Conservation (phyloP, 2,113 vertebrate species). For the Galemys pyrenaicus region DNA sequence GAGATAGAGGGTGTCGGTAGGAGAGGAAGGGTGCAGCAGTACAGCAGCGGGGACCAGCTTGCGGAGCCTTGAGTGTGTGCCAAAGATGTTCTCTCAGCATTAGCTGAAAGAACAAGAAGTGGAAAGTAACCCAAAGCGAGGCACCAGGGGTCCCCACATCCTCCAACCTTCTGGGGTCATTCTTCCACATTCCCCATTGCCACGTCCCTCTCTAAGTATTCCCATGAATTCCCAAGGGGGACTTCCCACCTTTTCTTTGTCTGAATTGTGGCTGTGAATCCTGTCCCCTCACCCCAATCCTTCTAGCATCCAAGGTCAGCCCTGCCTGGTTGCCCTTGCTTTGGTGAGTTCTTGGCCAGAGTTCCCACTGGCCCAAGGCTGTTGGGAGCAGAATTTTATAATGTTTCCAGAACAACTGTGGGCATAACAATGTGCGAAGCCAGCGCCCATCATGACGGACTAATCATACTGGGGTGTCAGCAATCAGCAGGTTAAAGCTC, state of each 20-base stretch:
- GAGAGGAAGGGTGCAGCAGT: neutral
- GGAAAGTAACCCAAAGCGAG: neutral
- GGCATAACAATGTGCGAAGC: neutral
- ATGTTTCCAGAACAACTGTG: neutral
- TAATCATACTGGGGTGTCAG: neutral
- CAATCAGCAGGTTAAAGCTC: neutral
- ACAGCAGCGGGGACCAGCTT: neutral
- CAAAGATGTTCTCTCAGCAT: neutral
- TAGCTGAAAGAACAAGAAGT: neutral
- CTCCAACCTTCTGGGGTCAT: neutral
- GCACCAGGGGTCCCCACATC: too few relatives aligned
- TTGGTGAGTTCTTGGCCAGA: neutral
- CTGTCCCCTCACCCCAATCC: neutral
- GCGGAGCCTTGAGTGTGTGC: neutral
- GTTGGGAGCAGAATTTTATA: neutral
- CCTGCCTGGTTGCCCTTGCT: neutral
- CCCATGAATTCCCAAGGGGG: neutral
- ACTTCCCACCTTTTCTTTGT: neutral
- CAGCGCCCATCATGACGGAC: neutral
- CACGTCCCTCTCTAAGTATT: neutral
- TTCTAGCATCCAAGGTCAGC: neutral
- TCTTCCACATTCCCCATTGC: neutral
- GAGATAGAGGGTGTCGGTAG: neutral
- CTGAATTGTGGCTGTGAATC: neutral
- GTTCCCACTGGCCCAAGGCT: neutral